phyloP scores from a whole-genome alignment of 2,113 vertebrate species.

The Podarcis raffonei region DNA sequence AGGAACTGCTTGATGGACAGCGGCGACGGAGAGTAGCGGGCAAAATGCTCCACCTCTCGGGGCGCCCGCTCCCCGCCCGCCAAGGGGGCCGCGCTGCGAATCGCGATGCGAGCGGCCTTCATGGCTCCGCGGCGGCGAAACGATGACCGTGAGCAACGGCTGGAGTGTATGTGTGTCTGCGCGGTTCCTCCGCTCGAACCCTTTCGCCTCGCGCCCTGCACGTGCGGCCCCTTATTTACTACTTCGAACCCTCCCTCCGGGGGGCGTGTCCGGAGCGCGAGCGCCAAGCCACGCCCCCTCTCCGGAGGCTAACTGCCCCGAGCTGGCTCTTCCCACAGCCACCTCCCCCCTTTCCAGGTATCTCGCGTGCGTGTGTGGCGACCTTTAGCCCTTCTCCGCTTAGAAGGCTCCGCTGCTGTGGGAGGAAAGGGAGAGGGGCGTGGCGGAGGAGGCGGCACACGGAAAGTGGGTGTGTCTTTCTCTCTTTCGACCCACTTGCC shows the following conservation, averaged over 20 bases:
- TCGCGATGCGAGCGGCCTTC: constrained; percentile 87
- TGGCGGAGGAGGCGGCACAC: background rate
- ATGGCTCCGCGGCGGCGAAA: constrained; percentile 63
- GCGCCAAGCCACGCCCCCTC: background rate
- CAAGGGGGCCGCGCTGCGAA: constrained; percentile 80
- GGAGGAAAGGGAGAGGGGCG: background rate
- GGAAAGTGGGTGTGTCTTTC: background rate
- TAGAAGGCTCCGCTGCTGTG: background rate
- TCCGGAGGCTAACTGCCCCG: background rate
- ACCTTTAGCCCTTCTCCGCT: background rate
- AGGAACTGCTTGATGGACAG: constrained; percentile 96
- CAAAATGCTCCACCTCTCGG: constrained; percentile 81
- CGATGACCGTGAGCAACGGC: too few species aligned
- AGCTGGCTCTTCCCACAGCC: too few species aligned
- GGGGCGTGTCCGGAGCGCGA: background rate
- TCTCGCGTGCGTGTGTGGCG: background rate
- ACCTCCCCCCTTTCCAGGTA: background rate
- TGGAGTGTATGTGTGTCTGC: fast-evolving
- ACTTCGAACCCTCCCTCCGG: background rate
- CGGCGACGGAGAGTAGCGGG: constrained; percentile 92
- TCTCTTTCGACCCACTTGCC: background rate
- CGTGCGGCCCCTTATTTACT: constrained; percentile 55
- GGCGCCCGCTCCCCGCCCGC: constrained; percentile 70
- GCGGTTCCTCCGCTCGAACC: fast-evolving
- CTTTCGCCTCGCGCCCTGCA: fast-evolving